These are phyloP conservation scores for Drosophila bipectinata DNA, from an alignment of 1,140 invertebrate genomes.

Conservation along the genomic window DNA sequence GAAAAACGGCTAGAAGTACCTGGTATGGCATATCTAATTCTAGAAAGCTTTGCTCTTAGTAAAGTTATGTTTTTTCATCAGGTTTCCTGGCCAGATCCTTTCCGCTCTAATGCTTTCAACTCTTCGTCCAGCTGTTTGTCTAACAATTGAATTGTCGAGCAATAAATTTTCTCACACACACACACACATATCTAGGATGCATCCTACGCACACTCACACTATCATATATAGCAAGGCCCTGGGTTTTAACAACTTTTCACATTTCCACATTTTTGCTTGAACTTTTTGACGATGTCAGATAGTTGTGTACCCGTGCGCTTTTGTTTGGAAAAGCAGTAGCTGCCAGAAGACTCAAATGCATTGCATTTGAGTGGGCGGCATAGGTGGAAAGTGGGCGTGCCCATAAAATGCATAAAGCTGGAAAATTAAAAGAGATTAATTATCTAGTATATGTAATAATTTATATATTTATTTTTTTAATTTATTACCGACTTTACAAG, in stretches of 20 bases:
- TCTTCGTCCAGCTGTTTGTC: conserved; percentile 78
- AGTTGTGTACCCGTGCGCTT: conserved; percentile 64
- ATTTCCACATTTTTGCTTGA: conserved; percentile 80
- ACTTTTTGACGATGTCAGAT: conserved; percentile 81
- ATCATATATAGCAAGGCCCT: conserved; percentile 22
- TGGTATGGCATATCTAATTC: too few species aligned
- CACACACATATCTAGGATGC: conserved; percentile 25
- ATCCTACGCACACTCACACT: conserved; percentile 28
- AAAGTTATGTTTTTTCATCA: too few species aligned
- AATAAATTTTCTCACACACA: conserved; percentile 70
- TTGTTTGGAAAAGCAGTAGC: conserved; percentile 43
- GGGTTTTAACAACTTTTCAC: conserved; percentile 80
- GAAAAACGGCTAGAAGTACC: too few species aligned
- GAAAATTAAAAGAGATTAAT: background rate
- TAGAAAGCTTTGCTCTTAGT: too few species aligned
- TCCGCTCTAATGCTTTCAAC: conserved; percentile 36
- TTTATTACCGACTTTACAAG: background rate
- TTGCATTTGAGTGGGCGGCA: conserved; percentile 6
- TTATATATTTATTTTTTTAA: background rate
- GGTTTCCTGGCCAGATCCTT: background rate
- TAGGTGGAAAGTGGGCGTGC: conserved; percentile 7
- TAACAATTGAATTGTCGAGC: conserved; percentile 82
- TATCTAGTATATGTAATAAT: background rate
- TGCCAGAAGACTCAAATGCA: background rate
- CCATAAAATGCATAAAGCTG: conserved; percentile 1